Percentiles rank a stretch among this genome's conserved stretches.
Conservation (phyloP, 1,140 invertebrate species). For the Tetragonula clypearis region DNA sequence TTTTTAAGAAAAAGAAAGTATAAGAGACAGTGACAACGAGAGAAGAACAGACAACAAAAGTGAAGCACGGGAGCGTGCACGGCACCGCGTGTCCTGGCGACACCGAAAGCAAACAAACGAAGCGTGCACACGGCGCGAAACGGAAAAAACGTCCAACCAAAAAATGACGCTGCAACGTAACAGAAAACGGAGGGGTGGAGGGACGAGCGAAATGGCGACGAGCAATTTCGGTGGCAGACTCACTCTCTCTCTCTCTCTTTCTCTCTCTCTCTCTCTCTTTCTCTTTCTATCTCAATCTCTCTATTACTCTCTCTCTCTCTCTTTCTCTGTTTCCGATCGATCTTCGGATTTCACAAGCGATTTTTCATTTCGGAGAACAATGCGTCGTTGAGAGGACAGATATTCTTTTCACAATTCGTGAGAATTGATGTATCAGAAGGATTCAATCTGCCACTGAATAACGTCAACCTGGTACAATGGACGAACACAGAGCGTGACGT, state of each 20-base stretch:
- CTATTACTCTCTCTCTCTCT: no score
- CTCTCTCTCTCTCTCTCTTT: neutral
- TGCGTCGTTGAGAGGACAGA: neutral
- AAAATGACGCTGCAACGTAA: slow-evolving; percentile 70
- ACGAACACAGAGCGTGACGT: neutral
- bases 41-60: slow-evolving; percentile 37
- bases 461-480: slow-evolving; percentile 20
- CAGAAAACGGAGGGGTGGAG: slow-evolving; percentile 58
- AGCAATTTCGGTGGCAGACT: slow-evolving; percentile 31
- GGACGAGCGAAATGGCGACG: slow-evolving; percentile 26
- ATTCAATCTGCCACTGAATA: slow-evolving; percentile 13
- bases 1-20: neutral
- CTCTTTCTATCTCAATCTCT: no score
- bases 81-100: slow-evolving; percentile 29
- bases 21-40: slow-evolving; percentile 13
- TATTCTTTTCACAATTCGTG: neutral
- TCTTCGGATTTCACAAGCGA: neutral
- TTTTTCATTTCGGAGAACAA: neutral
- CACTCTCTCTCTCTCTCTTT: neutral
- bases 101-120: slow-evolving; percentile 62
- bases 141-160: slow-evolving; percentile 44
- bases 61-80: slow-evolving; percentile 15
- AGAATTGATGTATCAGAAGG: neutral
- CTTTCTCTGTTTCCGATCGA: neutral
- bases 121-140: slow-evolving; percentile 57